Evolutionary conservation across 2,797 vertebrate species (phyloP).

Genomic region (Odontamblyopus lacepedii): DNA sequence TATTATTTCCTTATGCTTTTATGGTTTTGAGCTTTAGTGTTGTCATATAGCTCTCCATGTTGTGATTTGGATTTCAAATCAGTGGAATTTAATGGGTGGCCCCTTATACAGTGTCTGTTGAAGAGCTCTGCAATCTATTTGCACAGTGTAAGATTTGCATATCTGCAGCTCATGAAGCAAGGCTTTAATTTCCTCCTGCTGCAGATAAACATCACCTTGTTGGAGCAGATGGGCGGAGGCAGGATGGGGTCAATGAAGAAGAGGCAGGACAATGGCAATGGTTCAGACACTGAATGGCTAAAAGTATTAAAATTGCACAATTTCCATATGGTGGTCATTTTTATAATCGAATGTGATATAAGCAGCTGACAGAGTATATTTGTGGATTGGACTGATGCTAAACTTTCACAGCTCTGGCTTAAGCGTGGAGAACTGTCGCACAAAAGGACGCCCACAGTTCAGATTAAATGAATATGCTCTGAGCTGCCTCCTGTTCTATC

Average conservation of each 20-base stretch:
- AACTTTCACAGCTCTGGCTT: slow-evolving; percentile 6
- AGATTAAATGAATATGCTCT: slow-evolving; percentile 21
- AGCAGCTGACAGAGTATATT: slow-evolving; percentile 27
- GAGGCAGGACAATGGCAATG: slow-evolving; percentile 68
- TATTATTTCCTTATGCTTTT: background rate
- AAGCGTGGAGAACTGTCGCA: slow-evolving; percentile 1
- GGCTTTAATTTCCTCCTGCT: slow-evolving; percentile 98
- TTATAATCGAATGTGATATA: slow-evolving; percentile 60
- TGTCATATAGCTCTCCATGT: slow-evolving; percentile 40
- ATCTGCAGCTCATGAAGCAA: slow-evolving; percentile 77
- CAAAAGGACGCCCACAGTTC: background rate
- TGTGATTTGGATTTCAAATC: slow-evolving; percentile 68
- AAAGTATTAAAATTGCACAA: slow-evolving; percentile 76
- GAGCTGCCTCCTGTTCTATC: slow-evolving; percentile 13
- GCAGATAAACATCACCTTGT: slow-evolving; percentile 97
- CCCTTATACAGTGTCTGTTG: slow-evolving; percentile 35
- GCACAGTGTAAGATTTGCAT: slow-evolving; percentile 72
- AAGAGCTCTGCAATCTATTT: slow-evolving; percentile 69
- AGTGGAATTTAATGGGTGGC: slow-evolving; percentile 41
- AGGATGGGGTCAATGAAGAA: slow-evolving; percentile 74
- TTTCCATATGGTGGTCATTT: slow-evolving; percentile 64
- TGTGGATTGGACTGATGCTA: slow-evolving; percentile 2
- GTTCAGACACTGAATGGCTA: slow-evolving; percentile 64
- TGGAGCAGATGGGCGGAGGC: slow-evolving; percentile 89
- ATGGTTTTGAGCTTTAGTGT: slow-evolving; percentile 25